Percentiles rank a stretch among this genome's conserved stretches.
Conservation (phyloP, 1,140 invertebrate species). For the Pentalonia nigronervosa region DNA sequence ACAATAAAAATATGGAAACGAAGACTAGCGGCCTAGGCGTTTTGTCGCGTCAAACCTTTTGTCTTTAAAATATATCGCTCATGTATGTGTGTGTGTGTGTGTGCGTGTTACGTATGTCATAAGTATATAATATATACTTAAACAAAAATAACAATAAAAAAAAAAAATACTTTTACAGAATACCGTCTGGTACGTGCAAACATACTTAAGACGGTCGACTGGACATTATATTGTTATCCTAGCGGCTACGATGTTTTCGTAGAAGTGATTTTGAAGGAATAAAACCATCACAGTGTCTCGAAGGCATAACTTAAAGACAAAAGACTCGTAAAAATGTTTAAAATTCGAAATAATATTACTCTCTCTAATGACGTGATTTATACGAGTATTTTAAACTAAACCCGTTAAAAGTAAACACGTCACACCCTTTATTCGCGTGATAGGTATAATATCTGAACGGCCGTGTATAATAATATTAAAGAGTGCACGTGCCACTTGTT, state of each 20-base stretch:
- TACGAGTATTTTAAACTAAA: conserved; percentile 7
- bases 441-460: neutral
- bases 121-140: neutral
- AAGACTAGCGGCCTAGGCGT: neutral
- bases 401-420: neutral
- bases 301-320: neutral
- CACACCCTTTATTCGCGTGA: neutral
- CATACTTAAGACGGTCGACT: neutral
- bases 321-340: neutral
- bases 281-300: neutral
- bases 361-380: neutral
- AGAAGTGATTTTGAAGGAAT: neutral
- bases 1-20: neutral
- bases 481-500: neutral
- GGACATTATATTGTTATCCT: neutral
- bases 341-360: neutral
- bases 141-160: neutral
- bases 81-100: neutral
- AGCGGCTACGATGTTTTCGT: neutral
- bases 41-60: neutral
- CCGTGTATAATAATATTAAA: neutral
- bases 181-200: neutral
- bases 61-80: neutral
- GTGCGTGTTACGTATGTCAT: neutral
- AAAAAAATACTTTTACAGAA: neutral